phyloP scores from a whole-genome alignment of 2,113 vertebrate genomes.

The Daboia siamensis region DNA sequence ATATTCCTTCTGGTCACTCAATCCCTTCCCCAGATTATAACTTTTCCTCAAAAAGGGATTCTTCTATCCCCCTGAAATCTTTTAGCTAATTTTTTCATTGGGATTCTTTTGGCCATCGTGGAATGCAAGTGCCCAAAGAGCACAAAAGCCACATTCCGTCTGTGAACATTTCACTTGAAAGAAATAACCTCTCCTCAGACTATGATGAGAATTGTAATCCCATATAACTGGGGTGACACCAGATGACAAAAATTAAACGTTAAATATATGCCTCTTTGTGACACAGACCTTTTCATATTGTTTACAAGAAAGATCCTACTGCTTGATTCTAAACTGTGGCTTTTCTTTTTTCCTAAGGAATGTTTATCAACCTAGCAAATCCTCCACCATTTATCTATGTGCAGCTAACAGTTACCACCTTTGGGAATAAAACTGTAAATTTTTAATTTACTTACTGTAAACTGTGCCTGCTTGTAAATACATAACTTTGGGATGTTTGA shows the following conservation, averaged over 20 bases:
- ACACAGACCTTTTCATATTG: not conserved
- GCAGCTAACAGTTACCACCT: slow-evolving; percentile 40
- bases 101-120: not conserved
- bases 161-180: not conserved
- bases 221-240: not conserved
- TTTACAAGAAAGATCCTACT: slow-evolving; percentile 1
- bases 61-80: not conserved
- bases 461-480: slow-evolving; percentile 47
- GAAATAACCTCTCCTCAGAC: not conserved
- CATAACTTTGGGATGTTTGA: slow-evolving; percentile 9
- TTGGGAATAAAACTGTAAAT: slow-evolving; percentile 35
- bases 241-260: not conserved
- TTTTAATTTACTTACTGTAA: not conserved
- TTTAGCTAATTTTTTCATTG: not conserved
- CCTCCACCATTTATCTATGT: not conserved
- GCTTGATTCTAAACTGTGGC: slow-evolving; percentile 6
- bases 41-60: not conserved
- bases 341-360: slow-evolving; percentile 7
- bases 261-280: not conserved
- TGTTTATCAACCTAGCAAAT: not conserved
- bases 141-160: not conserved
- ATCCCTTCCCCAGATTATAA: not conserved
- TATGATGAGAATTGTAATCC: not conserved
- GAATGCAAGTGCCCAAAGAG: not conserved
- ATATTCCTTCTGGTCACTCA: not conserved